phyloP scores from a whole-genome alignment of 2,888 invertebrate genomes.

The Buathra laborator region DNA sequence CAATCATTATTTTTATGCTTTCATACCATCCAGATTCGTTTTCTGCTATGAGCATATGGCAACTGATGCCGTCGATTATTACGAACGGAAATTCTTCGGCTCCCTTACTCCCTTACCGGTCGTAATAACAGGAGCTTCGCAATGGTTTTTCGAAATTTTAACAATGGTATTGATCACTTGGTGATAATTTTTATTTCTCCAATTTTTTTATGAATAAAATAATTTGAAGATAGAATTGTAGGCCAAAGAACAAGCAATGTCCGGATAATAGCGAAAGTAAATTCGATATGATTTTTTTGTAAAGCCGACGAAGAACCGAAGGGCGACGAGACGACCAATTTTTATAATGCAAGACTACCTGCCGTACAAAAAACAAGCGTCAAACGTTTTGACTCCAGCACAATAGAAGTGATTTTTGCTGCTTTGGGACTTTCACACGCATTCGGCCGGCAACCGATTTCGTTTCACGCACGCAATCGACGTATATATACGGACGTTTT shows the following conservation, averaged over 20 bases:
- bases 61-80: too few species aligned
- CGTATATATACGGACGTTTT: background rate
- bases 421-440: conserved; percentile 77
- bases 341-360: background rate
- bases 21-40: too few species aligned
- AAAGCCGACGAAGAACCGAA: background rate
- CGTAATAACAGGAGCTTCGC: too few species aligned
- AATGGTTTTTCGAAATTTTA: too few species aligned
- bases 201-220: background rate
- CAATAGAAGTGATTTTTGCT: conserved; percentile 76
- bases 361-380: conserved; percentile 57
- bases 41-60: too few species aligned
- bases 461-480: conserved; percentile 15
- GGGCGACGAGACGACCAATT: background rate
- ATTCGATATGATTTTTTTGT: conserved; percentile 12
- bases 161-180: too few species aligned
- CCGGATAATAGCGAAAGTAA: background rate
- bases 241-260: background rate
- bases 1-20: too few species aligned
- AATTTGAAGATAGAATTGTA: background rate
- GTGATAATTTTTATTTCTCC: too few species aligned
- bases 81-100: too few species aligned
- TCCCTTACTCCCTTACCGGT: too few species aligned
- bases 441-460: conserved; percentile 32
- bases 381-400: conserved; percentile 76